Evolutionary conservation across 2,797 vertebrate species (phyloP), one percentile per base, ranked within the genome.

Genomic region (Fundulus diaphanus): DNA sequence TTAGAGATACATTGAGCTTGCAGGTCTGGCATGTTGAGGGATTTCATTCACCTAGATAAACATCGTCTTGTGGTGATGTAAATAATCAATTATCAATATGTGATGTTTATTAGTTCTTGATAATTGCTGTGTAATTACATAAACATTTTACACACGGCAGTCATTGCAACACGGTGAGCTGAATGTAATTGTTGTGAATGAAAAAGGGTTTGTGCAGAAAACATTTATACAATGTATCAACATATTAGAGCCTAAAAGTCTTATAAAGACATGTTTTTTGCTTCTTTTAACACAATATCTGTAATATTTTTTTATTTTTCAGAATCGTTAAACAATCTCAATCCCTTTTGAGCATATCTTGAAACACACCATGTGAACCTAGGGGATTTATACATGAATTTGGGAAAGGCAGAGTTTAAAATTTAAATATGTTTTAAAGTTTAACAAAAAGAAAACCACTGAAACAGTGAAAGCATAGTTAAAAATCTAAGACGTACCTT

Each of bases 401-500:
- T 42, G 54, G 11, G 22, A 59, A 40, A 71, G 31, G 12, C 29
- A 6, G 65, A n/a, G 1, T 42, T 40, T 54, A 70, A 54, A 66
- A n/a, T 49, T 49, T 49, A 18, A 49, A n/a, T 16, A n/a, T 66
- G 13, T 27, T 51, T 3, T 15, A 15, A 72, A 22, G 29, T 74
- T 33, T 79, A 33, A 56, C 11, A 37, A 73, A 73, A 42, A 33
- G 13, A 70, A 2, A 61, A 74, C 1, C 8, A 9, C 18, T 63
- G 8, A 67, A 61, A 63, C 3, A 37, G 11, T 40, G 22, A 6
- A 77, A 37, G 27, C 49, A 35, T 27, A 68, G 27, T 16, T 52
- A 0, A 77, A 74, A 82, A 42, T 54, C 42, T 68, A 33, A 80
- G 88, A 89, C 95, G 95, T 94, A 99, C 98, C 97, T 97, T 97